Base-by-base conservation (phyloP, 2,888 invertebrate genomes). In the Pegoplata infirma region DNA sequence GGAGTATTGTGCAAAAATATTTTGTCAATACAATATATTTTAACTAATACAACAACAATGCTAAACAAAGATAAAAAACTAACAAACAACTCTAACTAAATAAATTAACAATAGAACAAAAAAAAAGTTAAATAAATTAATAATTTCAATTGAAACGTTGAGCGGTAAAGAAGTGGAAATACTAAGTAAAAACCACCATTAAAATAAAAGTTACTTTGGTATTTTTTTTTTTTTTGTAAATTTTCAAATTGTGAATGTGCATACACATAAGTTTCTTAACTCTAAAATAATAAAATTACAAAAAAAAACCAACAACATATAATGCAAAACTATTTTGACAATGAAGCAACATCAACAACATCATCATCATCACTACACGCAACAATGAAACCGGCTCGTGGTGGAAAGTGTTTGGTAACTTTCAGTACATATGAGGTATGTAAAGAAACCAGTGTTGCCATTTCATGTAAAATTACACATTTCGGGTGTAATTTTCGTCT, bases 341-440 rank as follows among this genome's bases (percentile, higher is more conserved):
- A 79, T 75, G 79, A 79, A 75, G 79, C 80, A 68, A 75, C 75
- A 74, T 69, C 77, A n/a, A n/a, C n/a, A n/a, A n/a, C n/a, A 55
- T 61, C 76, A 55, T 46, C 77, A 49, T 64, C 64, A n/a, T 56
- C 32, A 74, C 79, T 80, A 81, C 86, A 84, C 68, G 81, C 83
- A 74, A 83, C 83, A 82, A 85, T 85, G 85, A 82, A 84, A 80
- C 85, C 85, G 74, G 82, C 84, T 61, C 82, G 81, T 49, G 80
- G 82, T 82, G 84, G 84, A 81, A 85, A 84, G 80, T 85, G 85
- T 85, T 83, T 86, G 71, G 86, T 85, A 80, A 86, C 85, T 82
- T 85, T 87, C 81, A 84, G 84, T 81, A 87, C 85, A 76, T 85
- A 86, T 82, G 83, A 87, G 86, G 84, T 86, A 85, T 66, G 81